phyloP scores from a whole-genome alignment of 2,113 vertebrate species.

The Corvus hawaiiensis region DNA sequence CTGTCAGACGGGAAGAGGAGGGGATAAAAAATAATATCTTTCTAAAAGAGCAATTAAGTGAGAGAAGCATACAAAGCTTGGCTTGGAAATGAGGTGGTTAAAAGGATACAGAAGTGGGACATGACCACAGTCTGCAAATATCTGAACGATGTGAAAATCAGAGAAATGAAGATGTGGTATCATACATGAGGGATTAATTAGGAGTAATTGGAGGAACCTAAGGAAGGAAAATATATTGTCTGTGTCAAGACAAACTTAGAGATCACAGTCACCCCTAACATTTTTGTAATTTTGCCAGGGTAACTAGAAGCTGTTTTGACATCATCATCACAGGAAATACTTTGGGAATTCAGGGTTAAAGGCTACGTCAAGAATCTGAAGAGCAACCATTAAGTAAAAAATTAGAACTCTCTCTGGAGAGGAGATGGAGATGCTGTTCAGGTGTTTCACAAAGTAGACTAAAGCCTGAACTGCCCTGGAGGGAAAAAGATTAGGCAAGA shows the following conservation, averaged over 20 bases:
- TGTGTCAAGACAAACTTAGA: not conserved
- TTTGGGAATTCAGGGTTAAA: not conserved
- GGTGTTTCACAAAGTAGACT: not conserved
- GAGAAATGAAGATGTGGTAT: not conserved
- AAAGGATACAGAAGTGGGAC: not conserved
- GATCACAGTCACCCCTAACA: not conserved
- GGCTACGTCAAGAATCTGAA: not conserved
- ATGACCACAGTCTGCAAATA: not conserved
- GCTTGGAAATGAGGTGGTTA: not conserved
- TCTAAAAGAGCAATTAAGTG: not conserved
- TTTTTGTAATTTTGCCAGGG: not conserved
- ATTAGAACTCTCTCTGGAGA: not conserved
- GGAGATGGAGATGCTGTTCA: not conserved
- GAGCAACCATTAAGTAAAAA: not conserved
- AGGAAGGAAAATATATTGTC: not conserved
- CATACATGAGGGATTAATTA: not conserved
- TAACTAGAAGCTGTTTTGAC: conserved; percentile 14
- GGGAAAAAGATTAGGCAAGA: not conserved
- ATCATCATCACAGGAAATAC: not conserved
- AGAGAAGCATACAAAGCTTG: not conserved
- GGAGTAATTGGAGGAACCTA: not conserved
- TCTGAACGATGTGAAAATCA: not conserved
- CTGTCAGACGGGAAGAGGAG: not conserved
- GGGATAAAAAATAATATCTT: not conserved
- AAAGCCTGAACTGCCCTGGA: not conserved